Base-by-base conservation (phyloP, 2,113 vertebrate genomes). In the Mellivora capensis region DNA sequence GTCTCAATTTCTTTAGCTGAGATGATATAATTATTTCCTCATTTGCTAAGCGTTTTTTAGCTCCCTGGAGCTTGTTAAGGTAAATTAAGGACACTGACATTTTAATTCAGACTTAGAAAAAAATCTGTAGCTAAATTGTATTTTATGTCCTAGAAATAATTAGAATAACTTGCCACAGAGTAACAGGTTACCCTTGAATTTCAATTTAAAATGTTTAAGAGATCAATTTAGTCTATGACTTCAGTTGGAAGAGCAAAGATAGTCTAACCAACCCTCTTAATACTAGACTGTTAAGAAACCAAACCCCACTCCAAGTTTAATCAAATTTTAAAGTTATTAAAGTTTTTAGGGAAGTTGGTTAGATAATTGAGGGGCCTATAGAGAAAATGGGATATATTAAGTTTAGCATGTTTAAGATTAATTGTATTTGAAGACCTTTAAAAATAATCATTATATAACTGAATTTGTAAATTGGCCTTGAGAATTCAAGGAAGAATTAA, bases 101-200 rank as follows among this genome's bases (percentile, higher is more conserved):
- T 91, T 89, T 86, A 91, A 72, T 85, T 93, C 49, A 92, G 93
- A 87, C 57, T 88, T 80, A 76, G 39, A 94, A 94, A 81, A 81
- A 52, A 85, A 94, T 54, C 54, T 92, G 20, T 69, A 76, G 6
- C 69, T 90, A 85, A 69, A 69, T 94, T 47, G 23, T 77, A 92
- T 49, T 81, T 85, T 80, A 64, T 64, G 23, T 76, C 42, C 47
- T 92, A 85, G 49, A 76, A 93, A 61, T 57, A 10, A 76, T 64
- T 86, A 94, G 93, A 47, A 54, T 87, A 93, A 84, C 49, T 54
- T 94, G 44, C 59, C 80, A 90, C 4, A n/a, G 57, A 90, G 4
- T 15, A 96, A 79, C 6, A 71, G 21, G 15, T 42, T 85, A 84
- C 0, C 42, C 14, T 37, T 59, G 29, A 77, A 80, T 83, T 95